Evolutionary conservation across 2,113 vertebrate species (phyloP).

Genomic region (Vidua chalybeata): DNA sequence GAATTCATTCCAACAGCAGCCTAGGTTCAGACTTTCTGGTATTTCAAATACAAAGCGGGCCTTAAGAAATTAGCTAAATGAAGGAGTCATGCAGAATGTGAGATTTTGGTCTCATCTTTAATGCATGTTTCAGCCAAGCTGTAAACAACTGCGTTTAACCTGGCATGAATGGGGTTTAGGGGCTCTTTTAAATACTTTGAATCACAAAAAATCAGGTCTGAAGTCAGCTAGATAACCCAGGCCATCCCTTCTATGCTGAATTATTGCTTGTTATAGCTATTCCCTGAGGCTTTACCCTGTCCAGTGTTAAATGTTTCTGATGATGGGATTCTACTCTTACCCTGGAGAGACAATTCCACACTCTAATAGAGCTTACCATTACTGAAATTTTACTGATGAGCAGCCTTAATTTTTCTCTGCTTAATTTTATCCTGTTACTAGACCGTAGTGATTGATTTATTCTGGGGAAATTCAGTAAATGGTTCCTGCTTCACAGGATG

Average conservation of each 20-base stretch:
- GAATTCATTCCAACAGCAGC: neutral
- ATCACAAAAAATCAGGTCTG: neutral
- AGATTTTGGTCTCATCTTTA: neutral
- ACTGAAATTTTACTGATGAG: conserved; percentile 54
- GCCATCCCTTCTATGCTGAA: neutral
- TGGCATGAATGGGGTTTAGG: neutral
- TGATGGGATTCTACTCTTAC: neutral
- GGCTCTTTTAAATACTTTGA: neutral
- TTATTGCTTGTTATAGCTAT: neutral
- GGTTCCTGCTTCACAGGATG: conserved; percentile 60
- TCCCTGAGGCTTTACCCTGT: conserved; percentile 16
- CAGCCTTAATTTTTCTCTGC: conserved; percentile 41
- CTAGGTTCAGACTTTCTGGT: neutral
- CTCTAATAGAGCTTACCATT: conserved; percentile 20
- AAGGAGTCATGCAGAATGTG: neutral
- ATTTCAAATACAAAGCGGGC: neutral
- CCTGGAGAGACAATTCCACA: conserved; percentile 46
- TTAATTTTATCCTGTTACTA: conserved; percentile 56
- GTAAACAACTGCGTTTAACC: neutral
- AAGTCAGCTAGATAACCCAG: neutral
- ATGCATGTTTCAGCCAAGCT: neutral
- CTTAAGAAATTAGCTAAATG: neutral
- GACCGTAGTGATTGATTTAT: conserved; percentile 41
- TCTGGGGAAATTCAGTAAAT: conserved; percentile 54
- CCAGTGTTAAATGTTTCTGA: neutral